Evolutionary conservation across 1,140 invertebrate genomes (phyloP).

Genomic region (Papilio dardanus): DNA sequence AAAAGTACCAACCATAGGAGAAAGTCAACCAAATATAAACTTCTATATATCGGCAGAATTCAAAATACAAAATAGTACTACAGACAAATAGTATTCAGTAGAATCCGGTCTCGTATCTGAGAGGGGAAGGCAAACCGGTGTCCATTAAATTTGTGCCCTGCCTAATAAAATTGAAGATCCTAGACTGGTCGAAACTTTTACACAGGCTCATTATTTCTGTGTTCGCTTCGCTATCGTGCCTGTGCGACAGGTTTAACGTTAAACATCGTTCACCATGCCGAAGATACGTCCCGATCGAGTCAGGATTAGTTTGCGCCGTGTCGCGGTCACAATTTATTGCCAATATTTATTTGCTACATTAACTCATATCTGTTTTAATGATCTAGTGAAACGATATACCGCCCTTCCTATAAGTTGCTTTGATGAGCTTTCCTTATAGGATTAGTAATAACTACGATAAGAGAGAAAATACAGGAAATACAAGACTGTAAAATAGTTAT

Average conservation of each 20-base stretch:
- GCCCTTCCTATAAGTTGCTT: background rate
- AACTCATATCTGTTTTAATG: constrained; percentile 24
- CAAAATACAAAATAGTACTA: too few species aligned
- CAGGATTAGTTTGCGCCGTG: constrained; percentile 30
- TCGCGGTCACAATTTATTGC: constrained; percentile 28
- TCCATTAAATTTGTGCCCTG: too few species aligned
- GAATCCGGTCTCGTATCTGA: too few species aligned
- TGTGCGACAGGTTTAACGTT: constrained; percentile 40
- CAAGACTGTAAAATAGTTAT: background rate
- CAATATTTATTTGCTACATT: constrained; percentile 35
- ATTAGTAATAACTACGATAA: background rate
- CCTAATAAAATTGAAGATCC: too few species aligned
- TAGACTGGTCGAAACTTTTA: too few species aligned
- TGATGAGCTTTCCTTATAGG: constrained; percentile 27
- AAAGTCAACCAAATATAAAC: too few species aligned
- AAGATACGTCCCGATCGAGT: constrained; percentile 35
- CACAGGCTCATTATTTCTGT: constrained; percentile 41
- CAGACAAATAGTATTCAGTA: too few species aligned
- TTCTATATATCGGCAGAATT: too few species aligned
- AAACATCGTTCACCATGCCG: constrained; percentile 38
- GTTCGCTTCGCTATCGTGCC: constrained; percentile 13
- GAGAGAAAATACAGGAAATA: constrained; percentile 2
- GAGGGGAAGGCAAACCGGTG: too few species aligned
- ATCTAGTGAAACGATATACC: constrained; percentile 31
- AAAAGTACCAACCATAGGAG: background rate